Conservation (phyloP, 2,797 vertebrate genomes). For the Cottoperca gobio region DNA sequence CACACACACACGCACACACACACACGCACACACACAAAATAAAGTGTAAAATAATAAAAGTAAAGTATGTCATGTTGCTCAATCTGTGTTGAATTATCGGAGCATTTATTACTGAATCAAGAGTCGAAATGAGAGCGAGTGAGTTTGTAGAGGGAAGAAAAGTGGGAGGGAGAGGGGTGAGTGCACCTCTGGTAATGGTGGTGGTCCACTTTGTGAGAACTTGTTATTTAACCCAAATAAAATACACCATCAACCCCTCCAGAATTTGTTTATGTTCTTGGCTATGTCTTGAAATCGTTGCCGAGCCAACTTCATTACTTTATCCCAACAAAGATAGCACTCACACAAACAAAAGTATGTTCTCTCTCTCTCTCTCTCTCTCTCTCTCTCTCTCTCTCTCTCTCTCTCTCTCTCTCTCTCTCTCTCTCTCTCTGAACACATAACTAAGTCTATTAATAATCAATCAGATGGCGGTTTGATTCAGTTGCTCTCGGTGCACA, state of each 20-base stretch:
- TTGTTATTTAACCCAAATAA: constrained; percentile 57
- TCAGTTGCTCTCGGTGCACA: constrained; percentile 38
- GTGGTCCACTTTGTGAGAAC: constrained; percentile 60
- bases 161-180: not conserved
- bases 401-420: not conserved
- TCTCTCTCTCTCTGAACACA: constrained; percentile 22
- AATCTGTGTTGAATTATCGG: constrained; percentile 71
- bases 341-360: constrained; percentile 13
- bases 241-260: constrained; percentile 21
- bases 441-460: constrained; percentile 50
- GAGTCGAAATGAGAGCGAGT: constrained; percentile 44
- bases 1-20: constrained; percentile 19
- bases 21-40: constrained; percentile 20
- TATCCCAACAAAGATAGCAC: not conserved
- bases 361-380: too few species aligned
- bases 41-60: constrained; percentile 33
- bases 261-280: constrained; percentile 58
- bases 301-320: constrained; percentile 33
- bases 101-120: constrained; percentile 56
- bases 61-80: constrained; percentile 57
- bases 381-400: not conserved
- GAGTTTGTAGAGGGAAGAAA: constrained; percentile 26
- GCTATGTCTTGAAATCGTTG: constrained; percentile 19
- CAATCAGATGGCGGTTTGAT: constrained; percentile 45
- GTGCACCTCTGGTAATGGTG: constrained; percentile 43